Evolutionary conservation across 2,797 vertebrate genomes (phyloP), one percentile per base, ranked within the genome.

Genomic region (Tenualosa ilisha): DNA sequence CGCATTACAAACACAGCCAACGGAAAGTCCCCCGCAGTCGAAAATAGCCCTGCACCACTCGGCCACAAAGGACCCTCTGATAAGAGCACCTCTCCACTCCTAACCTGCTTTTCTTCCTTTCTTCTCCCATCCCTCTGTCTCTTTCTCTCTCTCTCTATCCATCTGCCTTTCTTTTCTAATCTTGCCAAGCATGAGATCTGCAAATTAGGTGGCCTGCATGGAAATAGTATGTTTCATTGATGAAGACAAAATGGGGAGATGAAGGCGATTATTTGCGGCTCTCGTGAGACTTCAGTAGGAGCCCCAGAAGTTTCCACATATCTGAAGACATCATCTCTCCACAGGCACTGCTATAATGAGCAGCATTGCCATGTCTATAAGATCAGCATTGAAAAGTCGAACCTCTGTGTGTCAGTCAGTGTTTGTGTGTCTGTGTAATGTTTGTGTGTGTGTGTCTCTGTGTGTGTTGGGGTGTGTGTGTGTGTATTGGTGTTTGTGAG

Each of bases 41-140:
- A 79, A 79, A 79, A 79, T 79, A 79, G 72, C 72, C 31, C 37
- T 40, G 3, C 15, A 17, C 15, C 37, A 37, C 37, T 31, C 40
- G 6, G 40, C 40, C 37, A 79, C 72, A 79, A 46, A 8, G 72
- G 72, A 3, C 72, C 72, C 72, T 79, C 1, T 79, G 72, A 79
- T 79, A 79, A 79, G 40, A 79, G 15, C 37, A 79, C 72, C 72
- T 79, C 72, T 79, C 72, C 72, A 46, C 72, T 46, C 15, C 5
- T 8, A 79, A 43, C 72, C 72, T 79, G 72, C 40, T 5, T 46
- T 20, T 79, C 17, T 79, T 46, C 4, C 5, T 75, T 46, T 22
- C 17, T 79, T 22, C 7, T 4, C 43, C 20, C 20, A 6, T 46
- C 26, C 15, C 68, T 43, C 15, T 17, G 6, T 43, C 37, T 20